Evolutionary conservation across 2,113 vertebrate species (phyloP), one percentile per base, ranked within the genome.

Genomic region (Eulemur macaco): DNA sequence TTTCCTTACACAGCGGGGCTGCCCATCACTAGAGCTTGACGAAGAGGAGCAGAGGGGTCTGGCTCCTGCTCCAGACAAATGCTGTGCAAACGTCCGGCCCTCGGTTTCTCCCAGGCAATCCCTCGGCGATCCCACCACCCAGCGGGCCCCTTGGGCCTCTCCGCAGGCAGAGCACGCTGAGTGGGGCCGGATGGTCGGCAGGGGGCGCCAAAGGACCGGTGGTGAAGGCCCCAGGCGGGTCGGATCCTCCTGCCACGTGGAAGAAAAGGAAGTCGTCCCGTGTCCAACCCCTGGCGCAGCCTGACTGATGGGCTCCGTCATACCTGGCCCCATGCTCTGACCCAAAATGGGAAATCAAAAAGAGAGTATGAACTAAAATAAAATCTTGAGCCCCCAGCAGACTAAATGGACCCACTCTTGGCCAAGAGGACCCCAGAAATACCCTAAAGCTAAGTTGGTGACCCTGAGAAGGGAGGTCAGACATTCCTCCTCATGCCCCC

Each of bases 171-270:
- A 74, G 37, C 31, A 31, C 0, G 0, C 5, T 8, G 13, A 66
- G 8, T 14, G 56, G 42, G 1, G 8, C 1, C 0, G 10, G 45
- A 20, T 17, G 77, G 31, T 8, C 94, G 31, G 87, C 87, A 97
- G 95, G 63, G 39, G 96, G 90, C 21, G 68, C 96, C 50, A 97
- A 42, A 92, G 82, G 47, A 86, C 56, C 0, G 1, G 31, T 17
- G 2, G 77, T 21, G 3, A n/a, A 50, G 3, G 23, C 42, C 68
- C 12, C 23, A 4, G 31, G 29, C 27, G 20, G n/a, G 6, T 37
- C 71, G 3, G 29, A 3, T 4, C 42, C 29, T 39, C 20, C 39
- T 1, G 18, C n/a, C 14, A 7, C 11, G 1, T 2, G 42, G 42
- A 31, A 31, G 73, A 31, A 1, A 17, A 29, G 25, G 45, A 18